A percentile compares a stretch with the other conserved stretches of the same genome.
Evolutionary conservation across 1,140 invertebrate genomes (phyloP).

Genomic region (Scaptodrosophila lebanonensis): DNA sequence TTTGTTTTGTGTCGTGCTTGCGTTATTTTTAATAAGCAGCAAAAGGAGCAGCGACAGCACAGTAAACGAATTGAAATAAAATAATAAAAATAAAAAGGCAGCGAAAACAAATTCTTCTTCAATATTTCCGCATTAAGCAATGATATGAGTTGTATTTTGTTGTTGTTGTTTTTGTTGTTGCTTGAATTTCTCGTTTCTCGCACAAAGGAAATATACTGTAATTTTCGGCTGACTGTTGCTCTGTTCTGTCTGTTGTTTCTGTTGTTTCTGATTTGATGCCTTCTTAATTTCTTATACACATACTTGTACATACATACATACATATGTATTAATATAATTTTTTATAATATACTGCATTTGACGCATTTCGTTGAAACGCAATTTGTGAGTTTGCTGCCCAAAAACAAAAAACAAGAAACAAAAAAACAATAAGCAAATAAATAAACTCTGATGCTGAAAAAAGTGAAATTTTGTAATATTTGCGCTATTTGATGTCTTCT

Average conservation of each 20-base stretch:
- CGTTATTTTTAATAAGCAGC: conserved; percentile 19
- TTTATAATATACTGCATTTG: conserved; percentile 46
- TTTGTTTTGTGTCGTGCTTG: conserved; percentile 7
- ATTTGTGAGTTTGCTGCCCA: too few species aligned
- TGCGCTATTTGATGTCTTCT: conserved; percentile 7
- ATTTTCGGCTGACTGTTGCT: conserved; percentile 1
- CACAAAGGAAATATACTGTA: conserved; percentile 51
- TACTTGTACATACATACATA: conserved; percentile 1
- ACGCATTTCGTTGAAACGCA: conserved; percentile 54
- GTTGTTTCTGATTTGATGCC: background rate
- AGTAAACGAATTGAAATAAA: too few species aligned
- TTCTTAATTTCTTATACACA: conserved; percentile 4
- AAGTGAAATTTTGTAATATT: conserved; percentile 37
- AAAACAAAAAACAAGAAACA: too few species aligned
- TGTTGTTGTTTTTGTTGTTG: conserved; percentile 16
- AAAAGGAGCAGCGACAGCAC: conserved; percentile 17
- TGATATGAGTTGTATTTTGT: conserved; percentile 34
- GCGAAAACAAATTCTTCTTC: conserved; percentile 48
- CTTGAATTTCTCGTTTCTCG: conserved; percentile 28
- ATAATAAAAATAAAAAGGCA: conserved; percentile 6
- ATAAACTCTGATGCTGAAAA: too few species aligned
- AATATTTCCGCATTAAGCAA: conserved; percentile 70
- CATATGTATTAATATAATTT: conserved; percentile 23
- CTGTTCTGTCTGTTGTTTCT: background rate
- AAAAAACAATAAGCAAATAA: too few species aligned